Conservation (phyloP, 1,140 invertebrate species). For the Gyrodactylus salaris region DNA sequence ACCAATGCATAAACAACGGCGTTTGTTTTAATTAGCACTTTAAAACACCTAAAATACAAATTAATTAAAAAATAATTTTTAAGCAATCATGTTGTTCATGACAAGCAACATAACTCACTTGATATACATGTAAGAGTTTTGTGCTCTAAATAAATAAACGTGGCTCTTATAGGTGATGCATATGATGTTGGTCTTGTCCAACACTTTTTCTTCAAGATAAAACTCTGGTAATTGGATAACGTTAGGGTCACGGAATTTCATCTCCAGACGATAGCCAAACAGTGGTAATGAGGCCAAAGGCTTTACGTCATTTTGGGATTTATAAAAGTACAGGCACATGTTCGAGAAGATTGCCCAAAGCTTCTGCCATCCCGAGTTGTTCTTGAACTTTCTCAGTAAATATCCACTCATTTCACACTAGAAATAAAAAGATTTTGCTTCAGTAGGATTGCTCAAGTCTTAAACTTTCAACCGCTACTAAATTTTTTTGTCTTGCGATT, state of each 20-base stretch:
- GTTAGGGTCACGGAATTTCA: slow-evolving; percentile 23
- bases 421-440: not conserved
- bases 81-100: no score
- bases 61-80: not conserved
- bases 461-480: no score
- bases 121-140: slow-evolving; percentile 25
- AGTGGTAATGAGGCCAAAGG: slow-evolving; percentile 53
- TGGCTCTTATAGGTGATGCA: slow-evolving; percentile 59
- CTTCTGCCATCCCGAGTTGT: slow-evolving; percentile 74
- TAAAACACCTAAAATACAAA: no score
- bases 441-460: no score
- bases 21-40: no score
- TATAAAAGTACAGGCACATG: slow-evolving; percentile 73
- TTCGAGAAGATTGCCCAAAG: slow-evolving; percentile 74
- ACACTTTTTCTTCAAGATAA: not conserved
- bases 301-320: slow-evolving; percentile 29
- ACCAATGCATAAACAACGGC: no score
- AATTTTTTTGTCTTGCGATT: no score
- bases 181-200: not conserved
- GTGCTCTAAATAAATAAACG: slow-evolving; percentile 61
- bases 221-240: slow-evolving; percentile 43
- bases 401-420: slow-evolving; percentile 40
- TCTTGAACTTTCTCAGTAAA: slow-evolving; percentile 63
- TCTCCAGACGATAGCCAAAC: slow-evolving; percentile 31
- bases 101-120: no score